Evolutionary conservation across 92 coral and sea anemone genomes (phyloP), one percentile per base, ranked within the genome.

Genomic region (Actinernus sp.): DNA sequence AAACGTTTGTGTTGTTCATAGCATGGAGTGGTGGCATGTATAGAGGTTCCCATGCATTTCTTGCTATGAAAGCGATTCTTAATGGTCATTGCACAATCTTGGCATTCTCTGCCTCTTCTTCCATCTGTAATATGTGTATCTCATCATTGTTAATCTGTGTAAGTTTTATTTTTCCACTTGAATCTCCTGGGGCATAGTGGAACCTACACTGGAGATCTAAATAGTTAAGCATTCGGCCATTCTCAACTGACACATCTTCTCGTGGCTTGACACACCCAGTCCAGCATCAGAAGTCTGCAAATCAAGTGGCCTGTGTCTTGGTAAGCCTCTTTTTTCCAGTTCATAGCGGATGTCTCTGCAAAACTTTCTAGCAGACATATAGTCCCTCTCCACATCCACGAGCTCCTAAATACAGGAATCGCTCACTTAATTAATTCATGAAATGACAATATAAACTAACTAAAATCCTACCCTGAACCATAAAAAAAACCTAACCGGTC

Each of bases 131-230:
- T 14, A 31, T 63, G 20, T 71, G 25, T 19, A 78, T 14, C 9
- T 85, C 61, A 18, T 71, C 76, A 61, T 14, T 61, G 38, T 30
- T 64, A 0, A 78, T 14, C n/a, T 71, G 61, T 6, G 48, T 19
- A 7, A 78, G 21, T 69, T 34, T 19, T 2, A 68, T 3, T 24
- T 27, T 70, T 7, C 53, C 77, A 45, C 19, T 2, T 63, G 85
- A 84, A 24, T 85, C 78, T 30, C 44, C 41, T 32, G 85, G 82
- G 30, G 82, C 86, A 71, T 85, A 85, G 54, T 85, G 86, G 23
- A 85, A 85, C 46, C 91, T 70, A 49, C 71, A 3, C 55, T 85
- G 91, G 20, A 78, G 66, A 40, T 85, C 86, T 19, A 85, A 19
- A 44, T 48, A 24, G 60, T 76, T 84, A 1, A 84, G 25, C 45